Evolutionary conservation across 2,113 vertebrate genomes (phyloP), one percentile per base, ranked within the genome.

Genomic region (Oriolus oriolus): DNA sequence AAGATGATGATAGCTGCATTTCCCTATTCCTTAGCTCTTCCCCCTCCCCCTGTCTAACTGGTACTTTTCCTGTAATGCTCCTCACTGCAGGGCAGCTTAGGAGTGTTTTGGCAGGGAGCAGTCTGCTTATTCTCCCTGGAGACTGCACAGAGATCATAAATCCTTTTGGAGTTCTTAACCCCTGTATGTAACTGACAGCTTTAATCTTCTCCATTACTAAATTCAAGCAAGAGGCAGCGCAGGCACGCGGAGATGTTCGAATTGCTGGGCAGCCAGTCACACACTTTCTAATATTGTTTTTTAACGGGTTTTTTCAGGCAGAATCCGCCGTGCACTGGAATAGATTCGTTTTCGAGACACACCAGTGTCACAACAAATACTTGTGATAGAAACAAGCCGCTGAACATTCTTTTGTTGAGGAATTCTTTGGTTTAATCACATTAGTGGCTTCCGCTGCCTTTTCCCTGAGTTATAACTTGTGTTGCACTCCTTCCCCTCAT

Each of bases 71-170:
- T 87, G 49, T 81, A 84, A 90, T 39, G 33, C 60, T 89, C 30
- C 64, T 76, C 65, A 84, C 41, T 82, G 35, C 78, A 86, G 96
- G 92, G 75, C 69, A 94, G 70, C n/a, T 95, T 96, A 90, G 81
- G 53, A 95, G 66, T 86, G 79, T 90, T 96, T 96, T 96, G 87
- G 84, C 90, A 96, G 65, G 54, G 94, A 88, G 49, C n/a, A 71
- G 82, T 75, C 83, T 94, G 84, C 59, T 96, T 97, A 95, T 85
- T 97, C 97, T 96, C 94, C 95, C 93, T 96, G 92, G 95, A 97
- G 90, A 96, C 96, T 81, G 74, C 47, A 61, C 66, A 95, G 79
- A 61, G 57, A 89, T 90, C 92, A 87, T 88, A 94, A 87, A 96
- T 92, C 74, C 75, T 90, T 66, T 89, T 24, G 90, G 93, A 84